Percentiles rank a stretch among this genome's conserved stretches.
phyloP scores from a whole-genome alignment of 1,140 invertebrate genomes.

The Aethina tumida region DNA sequence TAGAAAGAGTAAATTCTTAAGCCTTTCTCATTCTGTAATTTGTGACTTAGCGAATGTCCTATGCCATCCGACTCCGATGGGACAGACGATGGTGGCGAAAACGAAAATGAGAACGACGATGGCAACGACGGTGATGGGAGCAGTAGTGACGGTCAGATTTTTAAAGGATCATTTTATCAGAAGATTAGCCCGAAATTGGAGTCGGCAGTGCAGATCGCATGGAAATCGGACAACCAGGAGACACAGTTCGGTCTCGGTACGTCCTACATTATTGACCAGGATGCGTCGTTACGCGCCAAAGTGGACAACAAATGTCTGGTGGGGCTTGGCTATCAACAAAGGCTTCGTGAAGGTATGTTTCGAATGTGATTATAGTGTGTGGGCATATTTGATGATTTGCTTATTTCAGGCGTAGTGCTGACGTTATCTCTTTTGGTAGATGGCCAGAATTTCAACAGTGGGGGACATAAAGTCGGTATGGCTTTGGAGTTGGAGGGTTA shows the following conservation, averaged over 20 bases:
- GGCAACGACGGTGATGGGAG: conserved; percentile 70
- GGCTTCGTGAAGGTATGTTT: conserved; percentile 67
- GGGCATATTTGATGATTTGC: conserved; percentile 11
- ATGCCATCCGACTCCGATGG: too few species aligned
- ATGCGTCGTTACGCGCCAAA: conserved; percentile 78
- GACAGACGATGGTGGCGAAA: conserved; percentile 76
- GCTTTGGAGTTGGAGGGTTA: conserved; percentile 84
- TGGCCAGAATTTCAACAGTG: conserved; percentile 92
- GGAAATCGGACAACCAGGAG: conserved; percentile 79
- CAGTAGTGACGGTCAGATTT: conserved; percentile 89
- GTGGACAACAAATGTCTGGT: conserved; percentile 89
- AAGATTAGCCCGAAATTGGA: conserved; percentile 79
- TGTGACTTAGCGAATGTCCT: too few species aligned
- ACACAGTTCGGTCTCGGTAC: conserved; percentile 86
- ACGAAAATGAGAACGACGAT: too few species aligned
- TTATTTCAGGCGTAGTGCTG: conserved; percentile 69
- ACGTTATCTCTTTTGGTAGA: conserved; percentile 86
- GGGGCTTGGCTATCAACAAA: conserved; percentile 88
- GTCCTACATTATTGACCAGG: conserved; percentile 75
- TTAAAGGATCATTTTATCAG: conserved; percentile 88
- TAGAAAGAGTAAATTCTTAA: too few species aligned
- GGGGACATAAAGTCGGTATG: conserved; percentile 89
- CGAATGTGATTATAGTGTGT: conserved; percentile 3
- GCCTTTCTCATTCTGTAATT: too few species aligned
- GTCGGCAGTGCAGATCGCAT: conserved; percentile 80